Conservation (phyloP, 2,888 invertebrate genomes). For the Clanis bilineata region DNA sequence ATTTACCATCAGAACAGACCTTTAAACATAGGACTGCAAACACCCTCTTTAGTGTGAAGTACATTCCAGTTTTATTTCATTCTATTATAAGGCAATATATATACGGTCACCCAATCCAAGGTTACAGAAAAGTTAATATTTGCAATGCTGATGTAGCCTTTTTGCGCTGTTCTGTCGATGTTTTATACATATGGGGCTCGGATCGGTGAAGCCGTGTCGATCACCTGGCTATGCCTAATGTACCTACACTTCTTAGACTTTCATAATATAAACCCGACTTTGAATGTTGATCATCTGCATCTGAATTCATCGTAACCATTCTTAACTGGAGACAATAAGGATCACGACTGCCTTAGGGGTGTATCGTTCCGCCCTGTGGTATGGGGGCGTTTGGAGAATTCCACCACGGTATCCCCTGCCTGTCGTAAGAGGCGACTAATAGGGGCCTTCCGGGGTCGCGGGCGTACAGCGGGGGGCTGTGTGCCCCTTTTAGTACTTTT, state of each 20-base stretch:
- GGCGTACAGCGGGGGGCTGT: no score
- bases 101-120: slow-evolving; percentile 68
- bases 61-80: background rate
- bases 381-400: no score
- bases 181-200: slow-evolving; percentile 67
- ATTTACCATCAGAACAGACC: no score
- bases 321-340: slow-evolving; percentile 19
- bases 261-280: slow-evolving; percentile 20
- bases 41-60: no score
- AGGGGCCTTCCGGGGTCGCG: no score
- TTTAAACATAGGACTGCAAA: no score
- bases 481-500: no score
- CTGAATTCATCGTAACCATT: background rate
- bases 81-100: slow-evolving; percentile 4
- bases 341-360: no score
- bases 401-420: no score
- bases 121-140: slow-evolving; percentile 69
- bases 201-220: slow-evolving; percentile 56
- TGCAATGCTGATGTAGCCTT: slow-evolving; percentile 67
- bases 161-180: slow-evolving; percentile 66
- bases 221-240: slow-evolving; percentile 52
- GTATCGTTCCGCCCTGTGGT: no score
- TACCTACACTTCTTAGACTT: slow-evolving; percentile 34
- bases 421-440: no score
- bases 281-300: slow-evolving; percentile 26